phyloP scores from a whole-genome alignment of 1,140 invertebrate species.

The Cydia fagiglandana region DNA sequence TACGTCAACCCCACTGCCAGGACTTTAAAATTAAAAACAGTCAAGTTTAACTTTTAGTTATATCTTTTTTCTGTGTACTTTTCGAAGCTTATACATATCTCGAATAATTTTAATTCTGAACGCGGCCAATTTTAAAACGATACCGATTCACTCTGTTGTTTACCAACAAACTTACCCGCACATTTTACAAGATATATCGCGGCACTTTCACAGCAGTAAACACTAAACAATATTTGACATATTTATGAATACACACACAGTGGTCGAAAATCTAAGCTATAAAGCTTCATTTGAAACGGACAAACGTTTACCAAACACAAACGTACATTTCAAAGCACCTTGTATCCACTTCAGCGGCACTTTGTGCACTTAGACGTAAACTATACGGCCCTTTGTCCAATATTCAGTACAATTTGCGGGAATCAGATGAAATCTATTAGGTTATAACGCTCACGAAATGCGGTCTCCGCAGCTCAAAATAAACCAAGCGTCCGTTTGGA shows the following conservation, averaged over 20 bases:
- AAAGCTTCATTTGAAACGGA: not conserved
- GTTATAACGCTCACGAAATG: slow-evolving; percentile 63
- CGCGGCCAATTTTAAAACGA: not conserved
- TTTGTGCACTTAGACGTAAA: slow-evolving; percentile 6
- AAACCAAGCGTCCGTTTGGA: slow-evolving; percentile 41
- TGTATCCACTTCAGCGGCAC: not conserved
- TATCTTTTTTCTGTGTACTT: no score
- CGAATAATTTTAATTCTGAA: not conserved
- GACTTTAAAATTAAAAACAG: no score
- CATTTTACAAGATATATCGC: no score
- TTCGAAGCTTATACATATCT: not conserved
- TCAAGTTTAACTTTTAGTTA: no score
- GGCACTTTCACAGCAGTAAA: no score
- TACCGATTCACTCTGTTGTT: not conserved
- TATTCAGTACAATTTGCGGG: slow-evolving; percentile 37
- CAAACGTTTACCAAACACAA: slow-evolving; percentile 7
- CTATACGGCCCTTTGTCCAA: not conserved
- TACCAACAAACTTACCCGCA: no score
- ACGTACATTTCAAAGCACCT: slow-evolving; percentile 11
- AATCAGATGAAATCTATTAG: slow-evolving; percentile 63
- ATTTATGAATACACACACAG: no score
- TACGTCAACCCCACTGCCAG: no score
- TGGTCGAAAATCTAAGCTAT: not conserved
- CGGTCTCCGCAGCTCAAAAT: slow-evolving; percentile 52
- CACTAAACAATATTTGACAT: no score